phyloP scores from a whole-genome alignment of 2,113 vertebrate species.

The Pachypanchax playfairii region DNA sequence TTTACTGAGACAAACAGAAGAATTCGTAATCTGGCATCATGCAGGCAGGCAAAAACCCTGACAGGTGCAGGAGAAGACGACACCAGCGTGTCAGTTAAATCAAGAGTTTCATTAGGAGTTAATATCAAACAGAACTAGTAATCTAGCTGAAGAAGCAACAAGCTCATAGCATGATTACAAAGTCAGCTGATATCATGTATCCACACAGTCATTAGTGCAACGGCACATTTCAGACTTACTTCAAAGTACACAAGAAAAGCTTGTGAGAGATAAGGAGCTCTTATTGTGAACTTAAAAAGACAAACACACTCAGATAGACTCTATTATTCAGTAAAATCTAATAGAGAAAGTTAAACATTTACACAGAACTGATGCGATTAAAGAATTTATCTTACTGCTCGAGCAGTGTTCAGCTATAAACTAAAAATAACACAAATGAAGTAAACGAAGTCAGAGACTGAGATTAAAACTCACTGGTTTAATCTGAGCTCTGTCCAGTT shows the following conservation, averaged over 20 bases:
- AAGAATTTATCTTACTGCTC: not conserved
- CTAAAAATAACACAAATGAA: not conserved
- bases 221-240: conserved; percentile 6
- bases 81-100: conserved; percentile 9
- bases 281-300: conserved; percentile 20
- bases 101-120: conserved; percentile 6
- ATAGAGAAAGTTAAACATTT: conserved; percentile 32
- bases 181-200: not conserved
- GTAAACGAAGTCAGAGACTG: not conserved
- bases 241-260: conserved; percentile 15
- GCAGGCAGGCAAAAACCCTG: conserved; percentile 33
- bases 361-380: not conserved
- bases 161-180: conserved; percentile 15
- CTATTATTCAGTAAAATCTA: conserved; percentile 3
- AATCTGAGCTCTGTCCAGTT: conserved; percentile 93
- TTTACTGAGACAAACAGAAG: conserved; percentile 8
- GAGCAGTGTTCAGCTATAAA: not conserved
- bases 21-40: conserved; percentile 45
- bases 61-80: not conserved
- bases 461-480: conserved; percentile 85
- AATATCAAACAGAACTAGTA: not conserved
- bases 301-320: conserved; percentile 20
- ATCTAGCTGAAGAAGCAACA: conserved; percentile 25
- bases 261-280: conserved; percentile 19
- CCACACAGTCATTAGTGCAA: not conserved